Evolutionary conservation across 2,113 vertebrate genomes (phyloP).

Genomic region (Solea senegalensis): DNA sequence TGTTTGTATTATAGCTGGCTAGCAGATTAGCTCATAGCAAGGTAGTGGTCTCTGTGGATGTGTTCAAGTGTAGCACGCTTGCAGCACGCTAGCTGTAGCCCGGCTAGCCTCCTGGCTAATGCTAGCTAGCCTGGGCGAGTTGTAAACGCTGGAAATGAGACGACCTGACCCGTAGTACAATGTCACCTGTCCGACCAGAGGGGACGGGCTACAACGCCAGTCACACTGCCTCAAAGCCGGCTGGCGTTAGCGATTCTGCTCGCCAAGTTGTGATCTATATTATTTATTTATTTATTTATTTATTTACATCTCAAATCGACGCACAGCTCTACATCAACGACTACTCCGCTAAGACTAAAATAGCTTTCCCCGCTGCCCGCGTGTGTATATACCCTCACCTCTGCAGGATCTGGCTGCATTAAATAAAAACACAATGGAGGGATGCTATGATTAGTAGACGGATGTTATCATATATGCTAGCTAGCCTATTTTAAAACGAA

Average conservation of each 20-base stretch:
- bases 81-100: conserved; percentile 65
- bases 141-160: conserved; percentile 46
- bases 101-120: conserved; percentile 62
- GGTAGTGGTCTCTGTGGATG: conserved; percentile 32
- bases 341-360: conserved; percentile 21
- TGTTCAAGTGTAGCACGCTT: conserved; percentile 52
- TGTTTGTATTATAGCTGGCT: conserved; percentile 22
- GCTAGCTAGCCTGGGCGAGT: conserved; percentile 52
- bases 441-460: conserved; percentile 41
- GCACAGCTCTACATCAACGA: conserved; percentile 14
- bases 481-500: conserved; percentile 27
- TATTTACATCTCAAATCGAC: conserved; percentile 54
- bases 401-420: conserved; percentile 14
- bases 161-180: conserved; percentile 56
- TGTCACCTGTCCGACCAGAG: conserved; percentile 62
- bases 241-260: conserved; percentile 5
- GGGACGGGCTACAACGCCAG: conserved; percentile 21
- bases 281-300: conserved; percentile 57
- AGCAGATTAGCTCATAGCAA: conserved; percentile 11
- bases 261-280: conserved; percentile 14
- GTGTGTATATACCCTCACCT: conserved; percentile 15
- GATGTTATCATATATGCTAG: conserved; percentile 36
- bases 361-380: conserved; percentile 21
- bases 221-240: neutral
- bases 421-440: conserved; percentile 42